A percentile compares a stretch with the other conserved stretches of the same genome.
Evolutionary conservation across 2,113 vertebrate species (phyloP).

Genomic region (Ageneiosus marmoratus): DNA sequence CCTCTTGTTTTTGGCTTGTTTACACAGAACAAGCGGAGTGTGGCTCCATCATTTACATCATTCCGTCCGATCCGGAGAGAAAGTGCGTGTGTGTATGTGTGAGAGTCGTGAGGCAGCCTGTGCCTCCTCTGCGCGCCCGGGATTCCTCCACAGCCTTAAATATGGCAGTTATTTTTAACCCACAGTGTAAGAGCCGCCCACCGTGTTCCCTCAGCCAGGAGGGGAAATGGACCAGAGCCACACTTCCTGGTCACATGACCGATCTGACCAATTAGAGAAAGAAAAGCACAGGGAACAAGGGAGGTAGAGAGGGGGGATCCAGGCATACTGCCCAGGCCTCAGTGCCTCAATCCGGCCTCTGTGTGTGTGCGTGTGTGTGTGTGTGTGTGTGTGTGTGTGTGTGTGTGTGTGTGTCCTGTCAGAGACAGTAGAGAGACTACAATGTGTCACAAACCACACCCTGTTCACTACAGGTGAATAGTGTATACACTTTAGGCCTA

Average conservation of each 20-base stretch:
- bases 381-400: slow-evolving; percentile 37
- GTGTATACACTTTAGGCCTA: not conserved
- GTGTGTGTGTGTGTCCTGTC: not conserved
- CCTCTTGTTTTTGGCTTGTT: slow-evolving; percentile 56
- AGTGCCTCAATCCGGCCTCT: slow-evolving; percentile 53
- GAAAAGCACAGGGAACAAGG: slow-evolving; percentile 41
- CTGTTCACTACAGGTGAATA: slow-evolving; percentile 10
- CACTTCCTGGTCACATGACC: slow-evolving; percentile 94
- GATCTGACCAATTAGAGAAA: slow-evolving; percentile 81
- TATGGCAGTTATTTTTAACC: slow-evolving; percentile 99
- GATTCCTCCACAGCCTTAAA: slow-evolving; percentile 97
- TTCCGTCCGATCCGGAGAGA: slow-evolving; percentile 45
- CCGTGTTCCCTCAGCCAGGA: slow-evolving; percentile 92
- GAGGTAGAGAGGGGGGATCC: slow-evolving; percentile 49
- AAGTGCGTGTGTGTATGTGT: slow-evolving; percentile 35
- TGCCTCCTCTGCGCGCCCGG: slow-evolving; percentile 87
- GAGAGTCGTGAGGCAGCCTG: slow-evolving; percentile 72
- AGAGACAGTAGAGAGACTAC: slow-evolving; percentile 8
- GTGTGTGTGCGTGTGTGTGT: slow-evolving; percentile 20
- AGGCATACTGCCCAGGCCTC: slow-evolving; percentile 51
- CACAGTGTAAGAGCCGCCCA: slow-evolving; percentile 90
- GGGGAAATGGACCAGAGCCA: slow-evolving; percentile 93
- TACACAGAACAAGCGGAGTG: slow-evolving; percentile 42
- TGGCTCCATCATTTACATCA: slow-evolving; percentile 67
- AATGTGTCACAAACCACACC: not conserved